Base-by-base conservation (phyloP, 2,888 invertebrate genomes). In the Dolichopus griseipennis region DNA sequence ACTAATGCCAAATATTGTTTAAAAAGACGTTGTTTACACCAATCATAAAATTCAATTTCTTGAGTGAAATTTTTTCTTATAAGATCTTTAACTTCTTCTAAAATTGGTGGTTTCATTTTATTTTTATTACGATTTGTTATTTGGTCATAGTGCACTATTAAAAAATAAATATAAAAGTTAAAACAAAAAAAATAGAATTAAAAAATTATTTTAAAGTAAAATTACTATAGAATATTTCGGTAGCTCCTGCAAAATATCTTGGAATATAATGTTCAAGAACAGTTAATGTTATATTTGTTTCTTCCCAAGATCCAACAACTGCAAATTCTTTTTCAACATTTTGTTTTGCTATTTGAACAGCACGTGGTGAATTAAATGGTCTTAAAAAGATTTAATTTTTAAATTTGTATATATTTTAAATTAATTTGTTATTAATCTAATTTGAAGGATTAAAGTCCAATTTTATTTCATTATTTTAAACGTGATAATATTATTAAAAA, bases 1-100 rank as follows among this genome's bases (percentile, higher is more conserved):
- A 34, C 33, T 64, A 78, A 68, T 0, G 79, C 78, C 67, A 79
- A 72, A 66, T 76, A 80, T 68, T 94, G 94, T 76, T 87, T 85
- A 75, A 92, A 89, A 5, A 95, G 84, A 73, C 93, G 84, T 77
- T 94, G 93, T 73, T 88, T 88, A 79, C 93, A 93, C 78, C 94
- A 95, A 76, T 93, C 88, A 78, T 94, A 95, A 79, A 94, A 93
- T 74, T 95, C 93, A 18, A 93, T 91, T 82, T 95, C 94, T 66
- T 90, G 84, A 0, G 93, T 93, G 79, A 95, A 93, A 80, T 94
- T 94, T 61, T 84, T 86, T 72, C 91, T 85, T n/a, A 95, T 89
- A 69, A 93, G 87, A 62, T 91, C 88, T 77, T 91, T 93, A 9
- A 94, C 88, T 73, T 90, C 89, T 73, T 91, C 90, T 65, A 89